Evolutionary conservation across 1,140 invertebrate species (phyloP).

Genomic region (Hypothenemus hampei): DNA sequence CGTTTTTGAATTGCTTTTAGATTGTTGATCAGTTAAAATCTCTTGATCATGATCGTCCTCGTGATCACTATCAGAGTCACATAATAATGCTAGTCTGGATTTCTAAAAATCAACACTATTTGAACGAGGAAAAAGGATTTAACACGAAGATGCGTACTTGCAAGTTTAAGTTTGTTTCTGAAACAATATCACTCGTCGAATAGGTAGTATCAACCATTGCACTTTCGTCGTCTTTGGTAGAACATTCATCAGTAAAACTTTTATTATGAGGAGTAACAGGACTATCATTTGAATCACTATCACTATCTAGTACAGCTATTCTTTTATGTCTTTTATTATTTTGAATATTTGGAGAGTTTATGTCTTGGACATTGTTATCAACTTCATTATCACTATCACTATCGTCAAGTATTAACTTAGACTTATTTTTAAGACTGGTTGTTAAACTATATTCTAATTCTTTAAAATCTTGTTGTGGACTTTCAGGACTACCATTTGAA

Average conservation of each 20-base stretch:
- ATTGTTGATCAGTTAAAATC: background rate
- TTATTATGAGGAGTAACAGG: constrained; percentile 19
- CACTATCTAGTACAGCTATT: constrained; percentile 28
- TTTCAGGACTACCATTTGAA: no score
- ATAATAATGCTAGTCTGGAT: constrained; percentile 27
- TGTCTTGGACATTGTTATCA: background rate
- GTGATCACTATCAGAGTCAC: constrained; percentile 38
- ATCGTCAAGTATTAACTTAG: background rate
- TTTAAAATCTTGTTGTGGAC: no score
- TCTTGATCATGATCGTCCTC: constrained; percentile 17
- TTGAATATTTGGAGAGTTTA: background rate
- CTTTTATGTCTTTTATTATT: constrained; percentile 9
- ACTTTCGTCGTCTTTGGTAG: constrained; percentile 12
- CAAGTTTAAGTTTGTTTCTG: constrained; percentile 10
- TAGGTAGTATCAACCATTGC: constrained; percentile 24
- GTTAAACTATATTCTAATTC: no score
- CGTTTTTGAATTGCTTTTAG: background rate
- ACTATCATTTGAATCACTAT: constrained; percentile 23
- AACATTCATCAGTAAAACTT: constrained; percentile 22
- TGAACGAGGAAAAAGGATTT: background rate
- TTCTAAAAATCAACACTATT: constrained; percentile 10
- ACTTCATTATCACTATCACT: constrained; percentile 5
- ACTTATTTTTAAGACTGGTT: background rate
- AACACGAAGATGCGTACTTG: background rate
- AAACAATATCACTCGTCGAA: constrained; percentile 19